These are phyloP conservation scores for Cephalopachus bancanus DNA, from an alignment of 2,797 vertebrate species.

Conservation along the genomic window DNA sequence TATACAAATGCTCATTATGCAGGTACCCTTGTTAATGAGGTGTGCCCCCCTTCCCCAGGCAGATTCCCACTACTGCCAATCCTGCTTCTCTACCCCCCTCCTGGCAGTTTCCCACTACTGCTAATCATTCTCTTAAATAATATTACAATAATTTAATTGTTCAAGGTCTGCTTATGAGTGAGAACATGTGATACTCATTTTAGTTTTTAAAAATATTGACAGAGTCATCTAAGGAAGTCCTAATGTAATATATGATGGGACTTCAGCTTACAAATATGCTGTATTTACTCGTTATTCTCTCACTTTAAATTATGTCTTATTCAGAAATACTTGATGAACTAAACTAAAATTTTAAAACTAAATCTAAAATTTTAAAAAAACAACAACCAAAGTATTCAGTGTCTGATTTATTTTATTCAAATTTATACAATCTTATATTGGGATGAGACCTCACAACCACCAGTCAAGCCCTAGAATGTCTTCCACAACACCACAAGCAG, in stretches of 20 bases:
- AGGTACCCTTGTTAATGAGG: too few species aligned
- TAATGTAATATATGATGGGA: neutral
- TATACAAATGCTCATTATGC: too few species aligned
- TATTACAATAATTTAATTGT: too few species aligned
- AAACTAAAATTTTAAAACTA: constrained; percentile 4
- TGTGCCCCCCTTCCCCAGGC: too few species aligned
- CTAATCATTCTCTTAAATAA: too few species aligned
- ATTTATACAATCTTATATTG: neutral
- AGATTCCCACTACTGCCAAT: too few species aligned
- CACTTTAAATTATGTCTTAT: neutral
- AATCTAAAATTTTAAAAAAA: neutral
- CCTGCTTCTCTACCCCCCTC: too few species aligned
- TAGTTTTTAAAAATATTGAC: neutral
- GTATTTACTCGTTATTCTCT: neutral
- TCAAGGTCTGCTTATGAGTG: too few species aligned
- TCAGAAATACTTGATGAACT: neutral
- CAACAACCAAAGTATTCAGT: neutral
- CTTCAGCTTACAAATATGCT: neutral
- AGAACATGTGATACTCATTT: neutral
- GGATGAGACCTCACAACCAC: neutral
- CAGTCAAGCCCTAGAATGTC: neutral
- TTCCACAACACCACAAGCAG: neutral
- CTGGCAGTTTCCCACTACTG: too few species aligned
- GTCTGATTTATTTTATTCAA: constrained; percentile 9
- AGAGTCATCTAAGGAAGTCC: neutral